phyloP scores from a whole-genome alignment of 2,888 invertebrate genomes.

The Sclerodermus sp. region DNA sequence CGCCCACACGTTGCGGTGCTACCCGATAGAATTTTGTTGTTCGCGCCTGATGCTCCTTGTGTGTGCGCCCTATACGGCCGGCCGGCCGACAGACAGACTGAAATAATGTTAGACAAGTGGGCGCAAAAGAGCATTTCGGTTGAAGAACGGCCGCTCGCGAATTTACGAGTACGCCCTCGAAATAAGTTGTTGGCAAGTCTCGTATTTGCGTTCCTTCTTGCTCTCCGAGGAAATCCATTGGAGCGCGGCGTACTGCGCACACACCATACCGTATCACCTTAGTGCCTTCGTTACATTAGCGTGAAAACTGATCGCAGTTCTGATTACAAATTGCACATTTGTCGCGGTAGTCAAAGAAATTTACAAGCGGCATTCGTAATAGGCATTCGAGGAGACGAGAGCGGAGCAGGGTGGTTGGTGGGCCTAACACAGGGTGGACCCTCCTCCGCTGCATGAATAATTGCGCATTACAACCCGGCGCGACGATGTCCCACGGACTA shows the following conservation, averaged over 20 bases:
- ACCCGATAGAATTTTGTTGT: slow-evolving; percentile 29
- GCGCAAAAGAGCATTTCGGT: slow-evolving; percentile 42
- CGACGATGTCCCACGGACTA: too few species aligned
- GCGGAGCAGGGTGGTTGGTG: too few species aligned
- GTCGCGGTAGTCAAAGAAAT: too few species aligned
- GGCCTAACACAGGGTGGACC: too few species aligned
- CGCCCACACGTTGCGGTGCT: slow-evolving; percentile 22
- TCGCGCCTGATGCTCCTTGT: slow-evolving; percentile 21
- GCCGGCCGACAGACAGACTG: slow-evolving; percentile 9
- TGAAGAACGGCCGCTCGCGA: slow-evolving; percentile 20
- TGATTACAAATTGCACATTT: too few species aligned
- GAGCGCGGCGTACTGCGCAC: too few species aligned
- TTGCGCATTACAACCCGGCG: too few species aligned
- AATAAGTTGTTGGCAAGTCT: slow-evolving; percentile 19
- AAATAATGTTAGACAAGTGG: slow-evolving; percentile 28
- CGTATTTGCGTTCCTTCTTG: slow-evolving; percentile 5
- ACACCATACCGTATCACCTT: not conserved
- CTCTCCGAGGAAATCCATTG: not conserved
- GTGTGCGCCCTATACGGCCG: slow-evolving; percentile 19
- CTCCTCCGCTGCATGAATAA: too few species aligned
- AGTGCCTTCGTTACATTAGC: too few species aligned
- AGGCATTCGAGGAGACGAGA: too few species aligned
- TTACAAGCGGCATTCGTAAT: too few species aligned
- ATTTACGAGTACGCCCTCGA: slow-evolving; percentile 15
- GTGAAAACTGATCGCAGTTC: too few species aligned